A percentile compares a stretch with the other conserved stretches of the same genome.
Evolutionary conservation across 2,888 invertebrate species (phyloP).

Genomic region (Sicus ferrugineus): DNA sequence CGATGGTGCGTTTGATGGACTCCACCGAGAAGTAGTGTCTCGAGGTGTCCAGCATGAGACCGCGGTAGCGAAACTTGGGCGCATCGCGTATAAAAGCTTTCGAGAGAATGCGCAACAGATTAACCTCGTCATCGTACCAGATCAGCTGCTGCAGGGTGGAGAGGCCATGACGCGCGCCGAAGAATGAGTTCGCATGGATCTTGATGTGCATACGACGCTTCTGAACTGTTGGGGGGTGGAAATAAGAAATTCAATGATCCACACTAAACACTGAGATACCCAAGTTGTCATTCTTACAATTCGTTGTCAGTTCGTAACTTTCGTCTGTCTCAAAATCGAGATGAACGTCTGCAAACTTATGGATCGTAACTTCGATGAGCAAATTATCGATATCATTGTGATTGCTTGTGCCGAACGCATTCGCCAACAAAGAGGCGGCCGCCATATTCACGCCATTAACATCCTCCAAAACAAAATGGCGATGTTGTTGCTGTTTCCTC

Average conservation of each 20-base stretch:
- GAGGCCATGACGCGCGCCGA: conserved; percentile 80
- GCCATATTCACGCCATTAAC: conserved; percentile 40
- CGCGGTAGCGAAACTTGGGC: conserved; percentile 81
- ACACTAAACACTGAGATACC: background rate
- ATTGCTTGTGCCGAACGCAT: conserved; percentile 48
- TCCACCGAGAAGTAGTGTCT: conserved; percentile 85
- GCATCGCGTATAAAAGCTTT: conserved; percentile 77
- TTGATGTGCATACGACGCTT: conserved; percentile 67
- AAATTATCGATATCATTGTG: conserved; percentile 59
- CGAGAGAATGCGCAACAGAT: conserved; percentile 71
- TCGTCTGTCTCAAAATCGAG: conserved; percentile 77
- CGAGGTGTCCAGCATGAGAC: conserved; percentile 89
- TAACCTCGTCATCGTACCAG: conserved; percentile 78
- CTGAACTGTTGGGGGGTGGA: conserved; percentile 49
- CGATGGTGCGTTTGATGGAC: conserved; percentile 76
- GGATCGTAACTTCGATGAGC: conserved; percentile 66
- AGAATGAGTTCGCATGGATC: conserved; percentile 74
- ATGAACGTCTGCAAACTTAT: conserved; percentile 68
- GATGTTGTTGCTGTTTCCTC: conserved; percentile 15
- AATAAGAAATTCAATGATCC: background rate
- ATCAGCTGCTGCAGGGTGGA: conserved; percentile 82
- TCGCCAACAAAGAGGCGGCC: conserved; percentile 43
- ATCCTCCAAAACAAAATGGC: conserved; percentile 20
- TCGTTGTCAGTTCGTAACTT: conserved; percentile 74
- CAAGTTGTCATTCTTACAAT: conserved; percentile 58